Evolutionary conservation across 2,113 vertebrate species (phyloP).

Genomic region (Cyphomyrus plagiostoma): DNA sequence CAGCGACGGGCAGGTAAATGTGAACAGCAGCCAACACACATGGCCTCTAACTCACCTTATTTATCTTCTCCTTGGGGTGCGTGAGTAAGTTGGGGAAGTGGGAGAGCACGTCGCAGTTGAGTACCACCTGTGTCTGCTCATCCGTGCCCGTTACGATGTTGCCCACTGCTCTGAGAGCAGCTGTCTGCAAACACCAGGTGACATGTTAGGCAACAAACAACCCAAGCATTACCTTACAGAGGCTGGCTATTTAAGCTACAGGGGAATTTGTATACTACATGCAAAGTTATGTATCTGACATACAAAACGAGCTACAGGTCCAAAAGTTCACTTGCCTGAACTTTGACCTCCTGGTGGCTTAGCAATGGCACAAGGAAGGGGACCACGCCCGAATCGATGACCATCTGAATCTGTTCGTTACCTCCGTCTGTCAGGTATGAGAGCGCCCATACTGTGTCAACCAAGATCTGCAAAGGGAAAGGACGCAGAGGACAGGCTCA

Average conservation of each 20-base stretch:
- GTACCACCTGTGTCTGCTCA: constrained; percentile 98
- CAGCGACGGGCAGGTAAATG: too few relatives aligned
- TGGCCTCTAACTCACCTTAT: constrained; percentile 72
- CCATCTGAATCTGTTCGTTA: constrained; percentile 90
- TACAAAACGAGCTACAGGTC: not conserved
- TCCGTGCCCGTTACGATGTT: constrained; percentile 98
- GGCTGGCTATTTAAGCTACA: not conserved
- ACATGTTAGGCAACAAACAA: not conserved
- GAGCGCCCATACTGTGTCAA: constrained; percentile 89
- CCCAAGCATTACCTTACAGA: not conserved
- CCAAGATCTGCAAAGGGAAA: constrained; percentile 68
- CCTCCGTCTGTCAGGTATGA: constrained; percentile 92
- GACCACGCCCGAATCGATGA: constrained; percentile 78
- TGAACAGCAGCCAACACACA: not conserved
- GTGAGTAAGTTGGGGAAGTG: constrained; percentile 94
- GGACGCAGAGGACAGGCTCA: too few relatives aligned
- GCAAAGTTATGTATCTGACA: not conserved
- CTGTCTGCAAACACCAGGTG: constrained; percentile 68
- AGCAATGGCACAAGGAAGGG: constrained; percentile 81
- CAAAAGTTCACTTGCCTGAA: constrained; percentile 72
- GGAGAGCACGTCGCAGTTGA: constrained; percentile 94
- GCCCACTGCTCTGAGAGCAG: constrained; percentile 92
- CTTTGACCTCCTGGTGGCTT: constrained; percentile 96
- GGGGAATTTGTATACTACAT: not conserved
- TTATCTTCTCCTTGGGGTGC: constrained; percentile 99